A percentile compares a stretch with the other conserved stretches of the same genome.
Conservation (phyloP, 2,888 invertebrate genomes). For the Punctoribates punctum region DNA sequence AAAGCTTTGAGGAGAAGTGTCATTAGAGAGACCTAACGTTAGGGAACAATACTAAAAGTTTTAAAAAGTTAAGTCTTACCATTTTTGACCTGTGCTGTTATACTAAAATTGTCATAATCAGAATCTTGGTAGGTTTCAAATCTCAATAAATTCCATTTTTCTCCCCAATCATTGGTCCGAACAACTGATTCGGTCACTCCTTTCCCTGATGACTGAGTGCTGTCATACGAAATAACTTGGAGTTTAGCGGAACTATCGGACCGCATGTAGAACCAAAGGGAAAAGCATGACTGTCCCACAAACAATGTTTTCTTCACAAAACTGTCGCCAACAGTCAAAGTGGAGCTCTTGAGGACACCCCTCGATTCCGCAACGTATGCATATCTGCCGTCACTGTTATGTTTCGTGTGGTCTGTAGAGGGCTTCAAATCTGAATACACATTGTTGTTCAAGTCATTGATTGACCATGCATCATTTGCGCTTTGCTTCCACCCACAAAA, state of each 20-base stretch:
- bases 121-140: not conserved
- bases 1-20: too few species aligned
- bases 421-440: not conserved
- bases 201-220: not conserved
- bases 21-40: too few species aligned
- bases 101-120: not conserved
- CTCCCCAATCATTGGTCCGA: not conserved
- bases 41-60: too few species aligned
- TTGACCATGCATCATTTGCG: not conserved
- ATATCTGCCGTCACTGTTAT: not conserved
- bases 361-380: not conserved
- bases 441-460: not conserved
- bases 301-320: not conserved
- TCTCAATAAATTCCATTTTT: not conserved
- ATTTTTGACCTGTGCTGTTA: not conserved
- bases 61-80: not conserved
- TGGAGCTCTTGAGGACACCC: not conserved
- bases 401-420: not conserved
- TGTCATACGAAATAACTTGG: not conserved
- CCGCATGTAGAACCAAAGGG: not conserved
- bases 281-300: not conserved
- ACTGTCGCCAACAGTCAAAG: not conserved
- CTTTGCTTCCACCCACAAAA: constrained; percentile 42
- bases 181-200: not conserved
- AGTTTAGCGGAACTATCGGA: not conserved